Base-by-base conservation (phyloP, 2,113 vertebrate species). In the Theristicus caerulescens region DNA sequence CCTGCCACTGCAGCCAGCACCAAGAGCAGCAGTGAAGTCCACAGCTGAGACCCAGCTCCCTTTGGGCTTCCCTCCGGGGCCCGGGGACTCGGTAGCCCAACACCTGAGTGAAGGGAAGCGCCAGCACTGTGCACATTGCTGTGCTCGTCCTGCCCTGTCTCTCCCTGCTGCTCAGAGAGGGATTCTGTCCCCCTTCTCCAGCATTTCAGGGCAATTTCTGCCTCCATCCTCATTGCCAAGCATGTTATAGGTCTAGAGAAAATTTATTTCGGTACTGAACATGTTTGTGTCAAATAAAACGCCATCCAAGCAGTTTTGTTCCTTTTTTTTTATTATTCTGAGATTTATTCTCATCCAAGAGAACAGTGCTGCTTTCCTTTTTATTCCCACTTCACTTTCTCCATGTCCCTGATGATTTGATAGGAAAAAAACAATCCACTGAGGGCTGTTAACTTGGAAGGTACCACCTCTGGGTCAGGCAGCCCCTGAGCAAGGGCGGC, bases 1-100 rank as follows among this genome's bases (percentile, higher is more conserved):
- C 20, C 77, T 40, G 44, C 54, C 18, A 3, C 52, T 47, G 24
- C 38, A 36, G 27, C 65, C 34, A 7, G 6, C n/a, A 9, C 26
- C 0, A 1, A 3, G 20, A 40, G 52, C 44, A n/a, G 34, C 46
- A 51, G 25, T 1, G 4, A 62, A 34, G 18, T 20, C 32, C 59
- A 6, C 7, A 7, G 9, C 34, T 61, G 64, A 20, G 47, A 49
- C 27, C 36, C 0, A 0, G 29, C 44, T 29, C n/a, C 34, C 17
- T 52, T 36, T 16, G 31, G 0, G 1, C 38, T 77, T n/a, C 31
- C 29, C 12, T 54, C 38, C 3, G 1, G 15, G 32, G 21, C 38
- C 31, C 10, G 0, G 22, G 52, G 76, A 4, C 38, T 59, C 3
- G 0, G 44, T 38, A 34, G 25, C 44, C 55, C 34, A 32, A 9